Conservation (phyloP, 2,113 vertebrate genomes). For the Setophaga petechia region DNA sequence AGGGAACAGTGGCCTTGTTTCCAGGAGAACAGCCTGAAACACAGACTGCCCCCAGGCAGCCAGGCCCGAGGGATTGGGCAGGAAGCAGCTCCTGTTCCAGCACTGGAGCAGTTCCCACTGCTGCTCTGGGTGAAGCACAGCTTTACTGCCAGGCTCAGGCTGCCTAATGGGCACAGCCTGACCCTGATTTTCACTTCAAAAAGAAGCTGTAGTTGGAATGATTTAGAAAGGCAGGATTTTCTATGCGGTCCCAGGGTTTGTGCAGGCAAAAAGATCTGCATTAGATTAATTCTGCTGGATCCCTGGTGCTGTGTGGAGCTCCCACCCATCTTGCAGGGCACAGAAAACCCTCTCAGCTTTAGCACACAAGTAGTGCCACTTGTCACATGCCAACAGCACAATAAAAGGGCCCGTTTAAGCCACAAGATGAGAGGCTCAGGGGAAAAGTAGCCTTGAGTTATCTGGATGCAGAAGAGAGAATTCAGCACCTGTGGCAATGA, state of each 20-base stretch:
- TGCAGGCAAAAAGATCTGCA: neutral
- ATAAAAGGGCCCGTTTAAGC: neutral
- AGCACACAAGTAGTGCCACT: neutral
- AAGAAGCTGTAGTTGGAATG: neutral
- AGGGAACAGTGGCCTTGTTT: neutral
- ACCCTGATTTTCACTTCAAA: neutral
- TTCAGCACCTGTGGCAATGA: slow-evolving; percentile 36
- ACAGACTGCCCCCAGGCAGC: neutral
- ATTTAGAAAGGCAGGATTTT: neutral
- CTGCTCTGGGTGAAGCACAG: neutral
- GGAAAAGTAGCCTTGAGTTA: slow-evolving; percentile 36
- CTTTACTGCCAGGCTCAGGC: neutral
- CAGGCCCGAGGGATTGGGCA: neutral
- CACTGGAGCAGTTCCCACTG: neutral
- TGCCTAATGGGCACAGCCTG: neutral
- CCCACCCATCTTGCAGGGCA: neutral
- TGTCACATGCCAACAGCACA: neutral
- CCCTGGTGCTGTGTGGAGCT: neutral
- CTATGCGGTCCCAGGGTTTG: neutral
- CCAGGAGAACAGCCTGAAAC: neutral
- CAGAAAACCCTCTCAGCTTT: neutral
- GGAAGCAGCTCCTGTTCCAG: neutral
- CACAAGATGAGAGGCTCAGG: neutral
- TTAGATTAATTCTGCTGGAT: neutral
- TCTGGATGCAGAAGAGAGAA: slow-evolving; percentile 11